Percentiles rank a stretch among this genome's conserved stretches.
phyloP scores from a whole-genome alignment of 2,113 vertebrate species.

The Trachemys scripta region DNA sequence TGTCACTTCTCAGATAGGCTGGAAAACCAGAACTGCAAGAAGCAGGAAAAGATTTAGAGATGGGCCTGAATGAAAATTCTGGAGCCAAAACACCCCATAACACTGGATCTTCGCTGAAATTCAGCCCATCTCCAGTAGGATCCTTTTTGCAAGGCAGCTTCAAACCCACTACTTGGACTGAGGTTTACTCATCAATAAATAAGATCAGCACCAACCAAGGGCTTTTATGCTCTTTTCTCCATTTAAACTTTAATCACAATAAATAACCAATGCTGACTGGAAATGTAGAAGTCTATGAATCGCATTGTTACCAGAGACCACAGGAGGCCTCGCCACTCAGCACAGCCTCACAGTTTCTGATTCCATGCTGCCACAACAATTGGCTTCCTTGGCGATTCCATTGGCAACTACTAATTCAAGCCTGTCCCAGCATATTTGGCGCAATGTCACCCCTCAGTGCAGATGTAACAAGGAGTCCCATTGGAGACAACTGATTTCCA shows the following conservation, averaged over 20 bases:
- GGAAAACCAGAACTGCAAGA: not conserved
- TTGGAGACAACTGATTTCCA: not conserved
- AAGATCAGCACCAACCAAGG: not conserved
- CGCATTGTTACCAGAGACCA: slow-evolving; percentile 27
- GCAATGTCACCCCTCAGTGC: slow-evolving; percentile 1
- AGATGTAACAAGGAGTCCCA: slow-evolving; percentile 9
- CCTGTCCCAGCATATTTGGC: slow-evolving; percentile 34
- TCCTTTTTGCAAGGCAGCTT: not conserved
- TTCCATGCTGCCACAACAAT: slow-evolving; percentile 68
- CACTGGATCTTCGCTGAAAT: not conserved
- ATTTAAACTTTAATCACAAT: not conserved
- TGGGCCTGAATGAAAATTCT: not conserved
- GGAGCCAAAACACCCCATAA: not conserved
- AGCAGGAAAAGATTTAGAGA: not conserved
- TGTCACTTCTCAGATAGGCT: not conserved
- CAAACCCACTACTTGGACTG: not conserved
- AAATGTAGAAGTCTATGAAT: slow-evolving; percentile 27
- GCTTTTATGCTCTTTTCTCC: not conserved
- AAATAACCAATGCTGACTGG: slow-evolving; percentile 22
- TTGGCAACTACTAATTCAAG: slow-evolving; percentile 56
- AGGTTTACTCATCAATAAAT: not conserved
- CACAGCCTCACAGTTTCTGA: not conserved
- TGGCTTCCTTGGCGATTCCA: not conserved
- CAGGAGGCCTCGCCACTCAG: slow-evolving; percentile 37
- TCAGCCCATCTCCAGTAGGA: not conserved